Base-by-base conservation (phyloP, 2,888 invertebrate genomes). In the Rhogogaster chlorosoma region DNA sequence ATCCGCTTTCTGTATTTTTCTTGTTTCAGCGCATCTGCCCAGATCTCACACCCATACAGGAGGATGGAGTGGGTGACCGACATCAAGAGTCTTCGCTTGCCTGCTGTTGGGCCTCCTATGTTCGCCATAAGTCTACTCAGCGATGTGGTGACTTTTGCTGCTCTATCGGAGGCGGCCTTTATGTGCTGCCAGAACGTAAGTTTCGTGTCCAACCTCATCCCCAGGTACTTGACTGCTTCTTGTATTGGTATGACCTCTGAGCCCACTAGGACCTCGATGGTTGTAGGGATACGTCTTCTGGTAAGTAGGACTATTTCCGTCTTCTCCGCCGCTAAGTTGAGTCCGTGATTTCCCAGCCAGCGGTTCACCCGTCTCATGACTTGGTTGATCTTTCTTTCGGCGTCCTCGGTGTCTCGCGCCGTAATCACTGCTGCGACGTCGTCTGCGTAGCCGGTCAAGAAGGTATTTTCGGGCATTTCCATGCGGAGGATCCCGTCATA, bases 11-110 rank as follows among this genome's bases (percentile, higher is more conserved):
- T 64, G 49, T 87, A 86, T 26, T 82, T 86, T 26, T 86, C 80
- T 1, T 15, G 78, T 36, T 84, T 15, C 2, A 89, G 67, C 53
- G 86, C 38, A 9, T 84, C 83, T 0, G 86, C 86, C 87, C 86
- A 88, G 4, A 88, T 67, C 64, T 87, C 86, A 67, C 86, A 86
- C 9, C 87, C 88, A 45, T 88, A 89, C 18, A 88, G 85, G 29
- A 89, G 84, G n/a, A 86, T 85, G 45, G 89, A 88, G 84, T 89
- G 82, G 0, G 80, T 82, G 0, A 83, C 84, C 0, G 83, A 32
- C 86, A 87, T 85, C 0, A 88, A 64, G 0, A 87, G 42, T 26
- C 85, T 42, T n/a, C 87, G 85, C 77, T 83, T 86, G 78, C 87
- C 84, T 10, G 82, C 67, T n/a, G n/a, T n/a, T n/a, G n/a, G n/a